These are phyloP conservation scores for Hyppa rectilinea DNA, from an alignment of 2,888 invertebrate species.

Conservation along the genomic window DNA sequence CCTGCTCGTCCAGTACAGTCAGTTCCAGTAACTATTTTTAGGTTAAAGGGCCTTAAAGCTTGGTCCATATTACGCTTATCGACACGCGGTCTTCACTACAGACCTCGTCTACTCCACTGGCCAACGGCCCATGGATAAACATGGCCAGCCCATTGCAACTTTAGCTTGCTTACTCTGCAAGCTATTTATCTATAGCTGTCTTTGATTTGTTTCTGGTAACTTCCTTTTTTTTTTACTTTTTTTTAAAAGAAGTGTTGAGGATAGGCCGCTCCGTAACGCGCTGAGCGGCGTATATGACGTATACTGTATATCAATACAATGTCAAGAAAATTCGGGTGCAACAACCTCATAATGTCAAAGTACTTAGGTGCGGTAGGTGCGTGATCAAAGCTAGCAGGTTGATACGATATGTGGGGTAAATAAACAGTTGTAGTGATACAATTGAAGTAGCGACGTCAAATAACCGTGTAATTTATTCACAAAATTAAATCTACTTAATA, in stretches of 20 bases:
- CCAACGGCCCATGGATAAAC: neutral
- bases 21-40: neutral
- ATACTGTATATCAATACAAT: constrained; percentile 16
- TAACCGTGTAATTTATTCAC: constrained; percentile 30
- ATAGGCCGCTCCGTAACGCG: neutral
- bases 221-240: neutral
- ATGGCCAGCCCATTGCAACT: neutral
- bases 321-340: constrained; percentile 45
- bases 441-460: constrained; percentile 13
- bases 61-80: neutral
- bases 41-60: neutral
- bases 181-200: too few relatives aligned
- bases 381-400: constrained; percentile 33
- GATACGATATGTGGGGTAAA: constrained; percentile 30
- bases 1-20: too few relatives aligned
- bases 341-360: constrained; percentile 34
- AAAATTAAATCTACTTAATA: neutral
- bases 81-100: neutral
- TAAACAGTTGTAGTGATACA: constrained; percentile 32
- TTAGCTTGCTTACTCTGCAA: neutral
- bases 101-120: neutral
- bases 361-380: constrained; percentile 25
- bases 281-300: neutral
- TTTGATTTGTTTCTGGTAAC: neutral
- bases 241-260: neutral